Evolutionary conservation across 2,113 vertebrate species (phyloP).

Genomic region (Amazona vittata): DNA sequence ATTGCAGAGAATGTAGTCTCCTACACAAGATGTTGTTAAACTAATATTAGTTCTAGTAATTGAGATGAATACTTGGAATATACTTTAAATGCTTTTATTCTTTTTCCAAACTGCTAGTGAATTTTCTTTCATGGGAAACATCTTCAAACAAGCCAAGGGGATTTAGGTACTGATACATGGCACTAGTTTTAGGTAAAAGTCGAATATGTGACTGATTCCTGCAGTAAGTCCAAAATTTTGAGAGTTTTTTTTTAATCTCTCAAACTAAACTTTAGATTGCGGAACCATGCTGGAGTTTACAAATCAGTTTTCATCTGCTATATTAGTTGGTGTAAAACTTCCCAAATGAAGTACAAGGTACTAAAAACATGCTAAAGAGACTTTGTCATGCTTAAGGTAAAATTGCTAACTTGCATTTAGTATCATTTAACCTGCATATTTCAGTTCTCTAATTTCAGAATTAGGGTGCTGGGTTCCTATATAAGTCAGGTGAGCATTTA

Average conservation of each 20-base stretch:
- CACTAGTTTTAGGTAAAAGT: neutral
- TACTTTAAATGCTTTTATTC: neutral
- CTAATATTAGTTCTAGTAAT: neutral
- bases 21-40: neutral
- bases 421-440: neutral
- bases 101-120: neutral
- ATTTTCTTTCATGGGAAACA: neutral
- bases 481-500: neutral
- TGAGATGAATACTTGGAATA: neutral
- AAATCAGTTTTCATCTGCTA: neutral
- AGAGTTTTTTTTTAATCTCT: neutral
- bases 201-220: neutral
- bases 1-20: neutral
- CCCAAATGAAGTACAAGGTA: neutral
- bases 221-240: neutral
- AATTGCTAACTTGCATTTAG: neutral
- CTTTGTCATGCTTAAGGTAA: neutral
- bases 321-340: neutral
- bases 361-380: neutral
- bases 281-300: neutral
- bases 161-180: neutral
- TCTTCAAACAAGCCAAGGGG: neutral
- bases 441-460: neutral
- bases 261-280: neutral
- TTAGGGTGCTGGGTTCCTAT: neutral